phyloP scores from a whole-genome alignment of 2,113 vertebrate species.

The Laticauda colubrina region DNA sequence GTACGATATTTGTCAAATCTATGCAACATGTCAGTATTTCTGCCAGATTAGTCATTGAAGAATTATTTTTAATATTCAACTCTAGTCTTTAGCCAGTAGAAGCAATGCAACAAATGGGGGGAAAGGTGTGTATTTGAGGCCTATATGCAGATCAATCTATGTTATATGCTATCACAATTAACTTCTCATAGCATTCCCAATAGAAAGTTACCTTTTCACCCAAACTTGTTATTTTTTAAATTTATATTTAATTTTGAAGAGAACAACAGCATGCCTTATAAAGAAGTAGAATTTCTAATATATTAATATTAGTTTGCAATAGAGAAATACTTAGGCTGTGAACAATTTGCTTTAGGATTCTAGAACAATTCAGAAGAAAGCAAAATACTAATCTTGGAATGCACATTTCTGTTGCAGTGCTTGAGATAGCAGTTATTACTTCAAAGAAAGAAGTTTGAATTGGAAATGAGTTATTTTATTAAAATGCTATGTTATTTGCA shows the following conservation, averaged over 20 bases:
- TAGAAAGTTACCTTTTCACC: neutral
- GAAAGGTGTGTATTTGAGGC: constrained; percentile 7
- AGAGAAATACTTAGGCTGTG: neutral
- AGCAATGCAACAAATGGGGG: constrained; percentile 19
- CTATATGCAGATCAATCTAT: constrained; percentile 3
- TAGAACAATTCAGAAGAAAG: neutral
- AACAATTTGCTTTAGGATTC: neutral
- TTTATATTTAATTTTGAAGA: neutral
- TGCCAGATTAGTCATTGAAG: neutral
- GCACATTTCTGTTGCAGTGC: neutral
- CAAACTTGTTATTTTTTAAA: neutral
- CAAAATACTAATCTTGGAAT: neutral
- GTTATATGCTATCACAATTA: neutral
- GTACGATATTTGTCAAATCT: neutral
- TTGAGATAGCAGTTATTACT: neutral
- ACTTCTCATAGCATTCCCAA: neutral
- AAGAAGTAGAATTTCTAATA: neutral
- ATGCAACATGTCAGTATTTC: neutral
- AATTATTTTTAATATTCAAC: constrained; percentile 14
- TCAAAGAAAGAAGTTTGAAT: constrained; percentile 19
- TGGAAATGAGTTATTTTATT: neutral
- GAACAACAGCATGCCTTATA: neutral
- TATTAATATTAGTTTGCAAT: neutral
- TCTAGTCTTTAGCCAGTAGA: neutral
- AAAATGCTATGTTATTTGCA: neutral